Base-by-base conservation (phyloP, 2,113 vertebrate genomes). In the Scomber colias region DNA sequence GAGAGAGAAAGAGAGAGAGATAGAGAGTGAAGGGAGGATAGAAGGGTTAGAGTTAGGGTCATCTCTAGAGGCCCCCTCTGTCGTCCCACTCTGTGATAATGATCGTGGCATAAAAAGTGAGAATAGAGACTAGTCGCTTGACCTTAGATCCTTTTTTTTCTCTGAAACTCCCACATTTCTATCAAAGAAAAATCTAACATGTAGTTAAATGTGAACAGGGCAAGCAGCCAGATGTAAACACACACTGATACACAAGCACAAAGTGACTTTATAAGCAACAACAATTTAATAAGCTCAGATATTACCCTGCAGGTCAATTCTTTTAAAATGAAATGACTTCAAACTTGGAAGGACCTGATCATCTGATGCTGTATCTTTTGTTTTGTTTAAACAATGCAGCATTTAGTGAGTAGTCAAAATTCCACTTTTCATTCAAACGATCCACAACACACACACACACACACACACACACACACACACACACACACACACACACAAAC, bases 271-370 rank as follows among this genome's bases (percentile, higher is more conserved):
- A 21, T 11, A 13, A 24, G 53, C 30, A 72, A 40, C 46, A 19
- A 35, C 60, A 35, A 46, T 82, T 81, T 72, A 65, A 86, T 79
- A 67, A 67, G 16, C 57, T 82, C 59, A 71, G 49, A 62, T 56
- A 14, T 0, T 3, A 76, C 61, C 73, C 35, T 24, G 61, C 35
- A 54, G 51, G 75, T 85, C 56, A 67, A 9, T 79, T 65, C 50
- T 77, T 63, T 63, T n/a, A 71, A 72, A 84, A 69, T 78, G 12
- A 78, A 81, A 83, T 60, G 30, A 78, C 69, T 40, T 65, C 44
- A 71, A 21, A 77, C 62, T 66, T 73, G 45, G 55, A 75, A 56
- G 54, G 44, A n/a, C 11, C 61, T 15, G 15, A 10, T 72, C n/a
- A 48, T 65, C 68, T 74, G 44, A 13, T 71, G 65, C 40, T 15